Evolutionary conservation across 1,140 invertebrate genomes (phyloP).

Genomic region (Drosophila leontia): DNA sequence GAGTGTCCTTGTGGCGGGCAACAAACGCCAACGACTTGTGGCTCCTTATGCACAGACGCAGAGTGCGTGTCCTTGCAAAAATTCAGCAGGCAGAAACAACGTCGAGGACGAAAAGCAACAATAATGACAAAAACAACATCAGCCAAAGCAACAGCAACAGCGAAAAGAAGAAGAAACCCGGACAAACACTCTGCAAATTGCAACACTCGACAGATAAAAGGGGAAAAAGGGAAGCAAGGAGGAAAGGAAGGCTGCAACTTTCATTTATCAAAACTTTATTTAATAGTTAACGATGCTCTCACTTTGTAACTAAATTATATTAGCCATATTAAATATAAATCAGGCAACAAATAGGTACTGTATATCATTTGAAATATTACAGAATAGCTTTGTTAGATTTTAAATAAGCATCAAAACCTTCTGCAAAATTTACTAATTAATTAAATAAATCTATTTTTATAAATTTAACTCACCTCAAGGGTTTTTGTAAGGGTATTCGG

Average conservation of each 20-base stretch:
- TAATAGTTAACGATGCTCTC: background rate
- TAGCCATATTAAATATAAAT: background rate
- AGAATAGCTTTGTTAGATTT: background rate
- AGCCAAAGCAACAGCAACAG: background rate
- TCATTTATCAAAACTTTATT: background rate
- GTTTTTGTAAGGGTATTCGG: background rate
- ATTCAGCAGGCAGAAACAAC: constrained; percentile 55
- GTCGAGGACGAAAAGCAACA: constrained; percentile 55
- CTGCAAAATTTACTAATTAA: background rate
- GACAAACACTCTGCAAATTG: constrained; percentile 51
- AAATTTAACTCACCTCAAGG: background rate
- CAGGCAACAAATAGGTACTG: too few species aligned
- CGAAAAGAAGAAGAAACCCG: constrained; percentile 6
- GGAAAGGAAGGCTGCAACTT: background rate
- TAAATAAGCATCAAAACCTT: too few species aligned
- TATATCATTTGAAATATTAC: too few species aligned
- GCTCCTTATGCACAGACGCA: constrained; percentile 43
- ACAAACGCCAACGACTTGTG: constrained; percentile 59
- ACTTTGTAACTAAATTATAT: too few species aligned
- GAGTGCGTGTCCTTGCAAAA: constrained; percentile 59
- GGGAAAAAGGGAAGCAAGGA: background rate
- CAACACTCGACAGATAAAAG: constrained; percentile 16
- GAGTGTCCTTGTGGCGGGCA: constrained; percentile 59
- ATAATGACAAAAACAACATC: constrained; percentile 27
- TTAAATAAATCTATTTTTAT: too few species aligned